Evolutionary conservation across 2,888 invertebrate species (phyloP), one percentile per base, ranked within the genome.

Genomic region (Dolichomitus sp.): DNA sequence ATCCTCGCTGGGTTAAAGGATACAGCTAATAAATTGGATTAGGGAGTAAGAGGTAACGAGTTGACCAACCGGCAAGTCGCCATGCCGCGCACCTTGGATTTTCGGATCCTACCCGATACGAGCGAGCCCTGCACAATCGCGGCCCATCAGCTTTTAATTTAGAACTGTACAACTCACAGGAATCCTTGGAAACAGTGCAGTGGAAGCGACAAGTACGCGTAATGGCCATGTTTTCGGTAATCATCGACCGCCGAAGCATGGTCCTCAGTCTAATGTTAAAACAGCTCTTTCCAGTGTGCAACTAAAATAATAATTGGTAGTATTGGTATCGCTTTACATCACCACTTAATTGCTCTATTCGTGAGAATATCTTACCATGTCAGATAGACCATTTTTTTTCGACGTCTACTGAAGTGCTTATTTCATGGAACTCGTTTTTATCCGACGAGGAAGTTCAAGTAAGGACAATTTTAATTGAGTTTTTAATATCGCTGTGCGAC

Each of bases 131-230:
- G 82, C 76, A 50, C 72, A 78, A 84, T 84, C 83, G 75, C 69
- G 70, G 76, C 63, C 84, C 87, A 86, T 90, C 85, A 85, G 86
- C 85, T 88, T 88, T 85, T 88, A 88, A 89, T 89, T 88, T 84
- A 85, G 83, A 87, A 80, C 81, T 77, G 84, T 85, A 88, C 87
- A 87, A 82, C 86, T 80, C 77, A 79, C 66, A 42, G 86, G 85
- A 87, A 84, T 85, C 84, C 82, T 80, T 40, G 66, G 74, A 54
- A 72, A 76, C 70, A 48, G 50, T 61, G 61, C 33, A 30, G 75
- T 66, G 76, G 82, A 81, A 81, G 70, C 50, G 65, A 65, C 72
- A 59, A 68, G 79, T 78, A 74, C 78, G 48, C 69, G 70, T 82
- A 82, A 82, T 79, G 57, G 75, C 54, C 78, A 63, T 75, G 74